Evolutionary conservation across 2,113 vertebrate species (phyloP).

Genomic region (Callocephalon fimbriatum): DNA sequence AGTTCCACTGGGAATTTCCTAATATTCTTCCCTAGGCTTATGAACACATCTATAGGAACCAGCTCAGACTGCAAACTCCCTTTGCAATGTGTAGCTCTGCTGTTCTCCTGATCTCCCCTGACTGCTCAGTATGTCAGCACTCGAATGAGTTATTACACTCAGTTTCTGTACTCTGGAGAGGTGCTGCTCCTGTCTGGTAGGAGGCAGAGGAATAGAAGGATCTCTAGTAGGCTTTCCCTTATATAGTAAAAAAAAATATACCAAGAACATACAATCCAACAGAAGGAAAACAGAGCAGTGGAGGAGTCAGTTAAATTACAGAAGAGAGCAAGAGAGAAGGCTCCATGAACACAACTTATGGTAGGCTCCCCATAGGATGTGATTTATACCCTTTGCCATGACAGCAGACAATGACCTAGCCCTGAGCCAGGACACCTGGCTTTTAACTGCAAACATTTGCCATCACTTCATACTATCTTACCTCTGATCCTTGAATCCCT

Average conservation of each 20-base stretch:
- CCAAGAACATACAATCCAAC: neutral
- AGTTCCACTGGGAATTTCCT: neutral
- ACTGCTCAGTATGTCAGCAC: neutral
- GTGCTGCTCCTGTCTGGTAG: slow-evolving; percentile 25
- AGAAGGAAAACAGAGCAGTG: neutral
- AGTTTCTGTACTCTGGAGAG: slow-evolving; percentile 1
- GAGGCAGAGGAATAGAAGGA: neutral
- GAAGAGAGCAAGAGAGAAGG: neutral
- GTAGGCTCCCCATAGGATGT: fast-evolving
- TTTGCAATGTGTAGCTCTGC: neutral
- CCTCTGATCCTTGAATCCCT: neutral
- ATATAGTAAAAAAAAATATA: slow-evolving; percentile 57
- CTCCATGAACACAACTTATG: fast-evolving
- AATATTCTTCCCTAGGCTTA: neutral
- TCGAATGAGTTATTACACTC: neutral
- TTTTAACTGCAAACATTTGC: neutral
- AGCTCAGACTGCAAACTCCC: neutral
- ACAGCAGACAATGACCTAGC: neutral
- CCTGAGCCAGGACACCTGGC: neutral
- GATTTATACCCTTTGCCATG: neutral
- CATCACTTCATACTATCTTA: neutral
- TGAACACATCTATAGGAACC: neutral
- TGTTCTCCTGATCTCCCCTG: neutral
- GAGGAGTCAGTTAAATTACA: neutral
- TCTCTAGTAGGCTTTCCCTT: slow-evolving; percentile 23